These are phyloP conservation scores for Drosophila oshimai DNA, from an alignment of 1,140 invertebrate genomes.

Conservation along the genomic window DNA sequence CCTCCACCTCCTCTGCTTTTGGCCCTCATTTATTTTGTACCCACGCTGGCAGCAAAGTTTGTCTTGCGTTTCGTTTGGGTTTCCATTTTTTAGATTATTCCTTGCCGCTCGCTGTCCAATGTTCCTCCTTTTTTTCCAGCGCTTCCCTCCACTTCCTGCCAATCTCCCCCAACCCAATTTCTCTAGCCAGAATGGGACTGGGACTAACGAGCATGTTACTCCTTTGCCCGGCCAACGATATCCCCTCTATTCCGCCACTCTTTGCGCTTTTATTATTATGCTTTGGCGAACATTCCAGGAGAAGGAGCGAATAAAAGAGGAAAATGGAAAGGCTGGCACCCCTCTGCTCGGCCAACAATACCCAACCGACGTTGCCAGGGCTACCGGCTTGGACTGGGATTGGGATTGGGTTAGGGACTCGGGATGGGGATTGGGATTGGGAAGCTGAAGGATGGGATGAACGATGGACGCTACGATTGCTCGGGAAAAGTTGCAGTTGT, in stretches of 20 bases:
- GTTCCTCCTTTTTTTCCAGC: slow-evolving; percentile 23
- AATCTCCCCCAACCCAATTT: not conserved
- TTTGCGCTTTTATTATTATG: slow-evolving; percentile 79
- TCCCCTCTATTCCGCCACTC: slow-evolving; percentile 20
- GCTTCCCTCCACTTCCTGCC: slow-evolving; percentile 7
- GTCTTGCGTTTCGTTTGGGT: slow-evolving; percentile 79
- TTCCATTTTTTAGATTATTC: slow-evolving; percentile 81
- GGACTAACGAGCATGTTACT: slow-evolving; percentile 79
- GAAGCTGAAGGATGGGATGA: slow-evolving; percentile 27
- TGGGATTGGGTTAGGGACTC: too few relatives aligned
- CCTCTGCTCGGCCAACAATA: not conserved
- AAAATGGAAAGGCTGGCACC: slow-evolving; percentile 49
- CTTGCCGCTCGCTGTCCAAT: slow-evolving; percentile 55
- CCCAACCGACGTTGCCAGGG: slow-evolving; percentile 38
- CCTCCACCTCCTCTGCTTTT: not conserved
- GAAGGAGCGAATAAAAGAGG: slow-evolving; percentile 46
- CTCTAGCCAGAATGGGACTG: too few relatives aligned
- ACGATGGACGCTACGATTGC: slow-evolving; percentile 33
- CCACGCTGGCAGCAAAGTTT: slow-evolving; percentile 78
- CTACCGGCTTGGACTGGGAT: slow-evolving; percentile 25
- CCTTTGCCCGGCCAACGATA: slow-evolving; percentile 52
- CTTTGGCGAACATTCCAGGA: slow-evolving; percentile 75
- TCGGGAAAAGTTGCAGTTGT: slow-evolving; percentile 73
- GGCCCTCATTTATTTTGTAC: slow-evolving; percentile 77
- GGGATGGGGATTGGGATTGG: not conserved